Conservation (phyloP, 2,113 vertebrate species). For the Tragelaphus buxtoni region DNA sequence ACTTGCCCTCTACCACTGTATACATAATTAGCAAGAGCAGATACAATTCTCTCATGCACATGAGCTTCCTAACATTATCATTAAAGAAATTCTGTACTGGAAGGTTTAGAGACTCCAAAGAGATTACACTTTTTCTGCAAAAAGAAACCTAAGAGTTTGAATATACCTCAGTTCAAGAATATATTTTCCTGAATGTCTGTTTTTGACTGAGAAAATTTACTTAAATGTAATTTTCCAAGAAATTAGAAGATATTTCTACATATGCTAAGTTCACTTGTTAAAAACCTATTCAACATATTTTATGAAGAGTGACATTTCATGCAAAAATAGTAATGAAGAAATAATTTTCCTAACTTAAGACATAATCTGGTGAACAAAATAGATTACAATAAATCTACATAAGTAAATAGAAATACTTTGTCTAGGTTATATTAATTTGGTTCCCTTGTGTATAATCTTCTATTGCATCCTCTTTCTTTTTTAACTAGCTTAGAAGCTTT, state of each 20-base stretch:
- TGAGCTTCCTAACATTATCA: conserved; percentile 22
- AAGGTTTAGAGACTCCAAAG: not conserved
- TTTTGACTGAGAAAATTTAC: conserved; percentile 41
- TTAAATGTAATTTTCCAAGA: conserved; percentile 37
- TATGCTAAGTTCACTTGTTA: conserved; percentile 27
- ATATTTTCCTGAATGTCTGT: conserved; percentile 23
- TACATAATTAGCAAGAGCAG: conserved; percentile 46
- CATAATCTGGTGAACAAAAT: conserved; percentile 32
- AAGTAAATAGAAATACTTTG: not conserved
- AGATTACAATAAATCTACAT: conserved; percentile 36
- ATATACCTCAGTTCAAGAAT: conserved; percentile 14
- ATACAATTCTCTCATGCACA: not conserved
- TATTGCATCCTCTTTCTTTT: not conserved
- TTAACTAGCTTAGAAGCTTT: not conserved
- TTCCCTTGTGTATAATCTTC: conserved; percentile 16
- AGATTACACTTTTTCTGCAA: conserved; percentile 6
- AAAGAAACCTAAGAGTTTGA: conserved; percentile 23
- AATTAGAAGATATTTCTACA: conserved; percentile 40
- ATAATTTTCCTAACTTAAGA: conserved; percentile 38
- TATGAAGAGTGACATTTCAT: conserved; percentile 25
- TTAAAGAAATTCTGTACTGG: conserved; percentile 1
- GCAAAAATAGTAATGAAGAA: conserved; percentile 38
- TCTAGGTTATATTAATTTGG: not conserved
- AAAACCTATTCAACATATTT: conserved; percentile 45
- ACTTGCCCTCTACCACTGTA: conserved; percentile 17